phyloP scores from a whole-genome alignment of 2,888 invertebrate genomes.

The Stegana nigrithorax region DNA sequence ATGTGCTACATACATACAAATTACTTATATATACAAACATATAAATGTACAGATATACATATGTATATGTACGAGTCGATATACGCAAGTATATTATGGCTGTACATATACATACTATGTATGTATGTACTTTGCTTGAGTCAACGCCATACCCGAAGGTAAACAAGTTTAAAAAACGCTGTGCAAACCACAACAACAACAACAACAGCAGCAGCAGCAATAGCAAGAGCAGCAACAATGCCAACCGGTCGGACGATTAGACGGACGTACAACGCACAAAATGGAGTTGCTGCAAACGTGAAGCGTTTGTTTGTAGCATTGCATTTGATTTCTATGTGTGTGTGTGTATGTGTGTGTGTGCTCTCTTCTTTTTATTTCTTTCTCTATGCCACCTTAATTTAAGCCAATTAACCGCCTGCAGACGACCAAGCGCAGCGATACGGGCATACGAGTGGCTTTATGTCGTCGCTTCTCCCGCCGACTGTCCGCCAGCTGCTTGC shows the following conservation, averaged over 20 bases:
- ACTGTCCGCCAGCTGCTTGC: not conserved
- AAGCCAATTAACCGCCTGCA: conserved; percentile 67
- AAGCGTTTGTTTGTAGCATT: not conserved
- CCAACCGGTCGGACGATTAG: not conserved
- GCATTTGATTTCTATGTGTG: conserved; percentile 3
- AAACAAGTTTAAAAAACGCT: conserved; percentile 32
- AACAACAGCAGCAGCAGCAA: too few relatives aligned
- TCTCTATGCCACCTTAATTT: conserved; percentile 65
- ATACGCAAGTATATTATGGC: not conserved
- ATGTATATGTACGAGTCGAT: not conserved
- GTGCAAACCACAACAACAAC: conserved; percentile 24
- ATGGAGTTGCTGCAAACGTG: conserved; percentile 46
- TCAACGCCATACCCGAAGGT: not conserved
- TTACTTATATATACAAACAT: not conserved
- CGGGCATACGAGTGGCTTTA: conserved; percentile 21
- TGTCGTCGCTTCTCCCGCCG: not conserved
- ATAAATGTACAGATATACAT: not conserved
- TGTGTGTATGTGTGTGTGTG: conserved; percentile 20
- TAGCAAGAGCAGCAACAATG: conserved; percentile 38
- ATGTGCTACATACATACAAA: too few relatives aligned
- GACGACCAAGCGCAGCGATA: conserved; percentile 33
- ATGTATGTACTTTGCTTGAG: not conserved
- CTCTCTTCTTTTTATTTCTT: conserved; percentile 53
- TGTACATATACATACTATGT: too few relatives aligned
- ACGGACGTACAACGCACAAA: conserved; percentile 39